A percentile compares a stretch with the other conserved stretches of the same genome.
Evolutionary conservation across 1,140 invertebrate species (phyloP).

Genomic region (Cydia pomonella): DNA sequence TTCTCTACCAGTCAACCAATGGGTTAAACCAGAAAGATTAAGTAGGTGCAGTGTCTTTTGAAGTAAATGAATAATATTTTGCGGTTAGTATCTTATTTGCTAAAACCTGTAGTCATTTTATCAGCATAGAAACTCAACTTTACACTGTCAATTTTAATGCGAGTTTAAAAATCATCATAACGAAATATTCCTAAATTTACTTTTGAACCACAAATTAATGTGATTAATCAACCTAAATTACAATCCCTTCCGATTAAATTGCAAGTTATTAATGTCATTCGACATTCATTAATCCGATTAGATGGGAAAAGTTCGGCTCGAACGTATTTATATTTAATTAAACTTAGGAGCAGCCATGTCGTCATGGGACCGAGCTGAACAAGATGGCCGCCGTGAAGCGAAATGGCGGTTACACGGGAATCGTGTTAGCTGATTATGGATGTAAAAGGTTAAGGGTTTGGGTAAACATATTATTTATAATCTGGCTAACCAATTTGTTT

Average conservation of each 20-base stretch:
- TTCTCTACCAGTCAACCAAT: too few species aligned
- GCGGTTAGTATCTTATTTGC: too few species aligned
- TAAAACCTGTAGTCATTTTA: neutral
- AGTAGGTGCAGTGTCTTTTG: too few species aligned
- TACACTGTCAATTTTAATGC: neutral
- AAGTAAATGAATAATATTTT: too few species aligned
- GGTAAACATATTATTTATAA: neutral
- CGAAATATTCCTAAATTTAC: neutral
- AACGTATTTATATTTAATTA: slow-evolving; percentile 30
- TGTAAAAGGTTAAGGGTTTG: neutral
- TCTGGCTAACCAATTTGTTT: neutral
- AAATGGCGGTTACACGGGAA: neutral
- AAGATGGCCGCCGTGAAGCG: neutral
- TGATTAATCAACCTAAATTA: slow-evolving; percentile 24
- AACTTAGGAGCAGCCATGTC: slow-evolving; percentile 20
- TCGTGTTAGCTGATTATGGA: neutral
- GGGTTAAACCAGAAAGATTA: too few species aligned
- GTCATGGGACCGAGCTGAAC: slow-evolving; percentile 3
- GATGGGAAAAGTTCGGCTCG: slow-evolving; percentile 23
- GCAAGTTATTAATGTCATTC: slow-evolving; percentile 33
- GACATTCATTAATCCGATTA: slow-evolving; percentile 27
- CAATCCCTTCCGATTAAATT: slow-evolving; percentile 25
- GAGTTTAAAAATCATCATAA: neutral
- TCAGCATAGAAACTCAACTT: neutral
- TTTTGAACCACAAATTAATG: neutral